These are phyloP conservation scores for Morus bassanus DNA, from an alignment of 2,797 vertebrate species.

Conservation along the genomic window DNA sequence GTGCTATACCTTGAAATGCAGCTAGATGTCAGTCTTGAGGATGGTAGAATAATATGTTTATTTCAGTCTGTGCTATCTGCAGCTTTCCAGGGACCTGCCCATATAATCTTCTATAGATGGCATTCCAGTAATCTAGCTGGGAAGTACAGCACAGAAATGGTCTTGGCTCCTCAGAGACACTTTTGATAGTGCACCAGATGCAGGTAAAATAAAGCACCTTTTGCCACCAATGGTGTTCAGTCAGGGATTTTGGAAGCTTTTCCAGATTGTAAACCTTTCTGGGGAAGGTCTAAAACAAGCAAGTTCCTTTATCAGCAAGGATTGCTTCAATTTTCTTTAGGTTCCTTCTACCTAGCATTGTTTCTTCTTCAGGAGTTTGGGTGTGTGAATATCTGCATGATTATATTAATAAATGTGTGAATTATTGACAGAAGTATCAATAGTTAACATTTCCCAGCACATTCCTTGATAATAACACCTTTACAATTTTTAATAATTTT, in stretches of 20 bases:
- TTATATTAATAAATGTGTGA: not conserved
- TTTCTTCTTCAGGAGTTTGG: not conserved
- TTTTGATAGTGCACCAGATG: not conserved
- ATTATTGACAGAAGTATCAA: not conserved
- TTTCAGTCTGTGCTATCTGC: not conserved
- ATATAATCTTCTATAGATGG: not conserved
- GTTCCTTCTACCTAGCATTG: not conserved
- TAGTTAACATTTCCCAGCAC: not conserved
- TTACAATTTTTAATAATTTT: not conserved
- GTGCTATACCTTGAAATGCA: not conserved
- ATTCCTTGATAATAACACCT: not conserved
- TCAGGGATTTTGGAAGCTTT: not conserved
- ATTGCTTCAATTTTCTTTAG: not conserved
- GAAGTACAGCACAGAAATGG: not conserved
- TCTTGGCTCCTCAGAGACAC: not conserved
- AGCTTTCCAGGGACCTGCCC: not conserved
- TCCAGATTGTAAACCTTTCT: not conserved
- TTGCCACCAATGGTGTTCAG: not conserved
- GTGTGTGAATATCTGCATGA: not conserved
- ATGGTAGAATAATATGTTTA: not conserved
- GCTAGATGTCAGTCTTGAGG: not conserved
- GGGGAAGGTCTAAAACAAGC: not conserved
- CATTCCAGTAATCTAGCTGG: not conserved
- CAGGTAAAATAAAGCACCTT: not conserved
- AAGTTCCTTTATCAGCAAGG: not conserved